A percentile compares a stretch with the other conserved stretches of the same genome.
Conservation (phyloP, 2,797 vertebrate genomes). For the Myiotriccus ornatus region DNA sequence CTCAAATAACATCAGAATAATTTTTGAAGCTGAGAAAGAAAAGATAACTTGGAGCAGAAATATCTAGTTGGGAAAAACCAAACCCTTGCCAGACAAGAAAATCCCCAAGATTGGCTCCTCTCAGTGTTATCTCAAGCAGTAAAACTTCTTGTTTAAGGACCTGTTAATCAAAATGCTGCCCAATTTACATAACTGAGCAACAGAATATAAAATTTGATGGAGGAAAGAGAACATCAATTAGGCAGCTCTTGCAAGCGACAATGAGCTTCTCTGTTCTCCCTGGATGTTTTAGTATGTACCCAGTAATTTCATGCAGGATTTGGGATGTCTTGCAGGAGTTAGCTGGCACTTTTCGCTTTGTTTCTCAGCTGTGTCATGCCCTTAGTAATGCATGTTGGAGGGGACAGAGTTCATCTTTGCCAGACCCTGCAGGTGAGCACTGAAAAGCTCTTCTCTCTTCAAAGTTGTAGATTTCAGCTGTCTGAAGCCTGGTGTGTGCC, state of each 20-base stretch:
- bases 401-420: not conserved
- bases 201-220: constrained; percentile 12
- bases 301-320: not conserved
- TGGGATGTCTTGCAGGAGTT: not conserved
- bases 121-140: not conserved
- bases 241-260: not conserved
- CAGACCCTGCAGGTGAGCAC: not conserved
- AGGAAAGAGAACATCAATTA: constrained; percentile 27
- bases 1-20: not conserved
- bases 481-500: not conserved
- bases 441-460: not conserved
- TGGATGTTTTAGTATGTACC: not conserved
- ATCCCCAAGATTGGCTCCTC: not conserved
- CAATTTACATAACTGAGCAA: constrained; percentile 29
- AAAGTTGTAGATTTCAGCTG: not conserved
- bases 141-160: constrained; percentile 10
- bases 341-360: not conserved
- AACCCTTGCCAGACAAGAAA: not conserved
- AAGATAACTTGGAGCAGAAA: constrained; percentile 17
- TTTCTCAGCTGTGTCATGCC: not conserved
- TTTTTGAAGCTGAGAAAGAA: not conserved
- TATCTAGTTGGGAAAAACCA: not conserved
- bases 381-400: not conserved
- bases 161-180: constrained; percentile 41
- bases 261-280: not conserved